A percentile compares a stretch with the other conserved stretches of the same genome.
Evolutionary conservation across 2,888 invertebrate genomes (phyloP).

Genomic region (Parapristionchus giblindavisi): DNA sequence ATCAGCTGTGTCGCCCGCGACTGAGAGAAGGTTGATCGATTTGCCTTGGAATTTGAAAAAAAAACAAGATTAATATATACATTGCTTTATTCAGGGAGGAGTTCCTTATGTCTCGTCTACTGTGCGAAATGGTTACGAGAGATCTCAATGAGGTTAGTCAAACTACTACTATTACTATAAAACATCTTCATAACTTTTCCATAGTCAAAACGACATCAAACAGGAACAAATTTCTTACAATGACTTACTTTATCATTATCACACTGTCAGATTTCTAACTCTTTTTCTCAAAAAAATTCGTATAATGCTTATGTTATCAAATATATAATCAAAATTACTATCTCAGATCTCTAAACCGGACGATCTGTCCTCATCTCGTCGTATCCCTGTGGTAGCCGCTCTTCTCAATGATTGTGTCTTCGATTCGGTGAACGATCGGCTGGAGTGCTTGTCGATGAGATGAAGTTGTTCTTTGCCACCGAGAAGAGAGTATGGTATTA

Average conservation of each 20-base stretch:
- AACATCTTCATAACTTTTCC: too few species aligned
- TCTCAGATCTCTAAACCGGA: constrained; percentile 30
- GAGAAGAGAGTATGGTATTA: constrained; percentile 22
- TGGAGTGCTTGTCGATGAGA: constrained; percentile 23
- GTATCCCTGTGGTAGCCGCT: constrained; percentile 15
- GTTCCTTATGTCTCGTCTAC: constrained; percentile 76
- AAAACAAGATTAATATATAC: too few species aligned
- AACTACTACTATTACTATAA: too few species aligned
- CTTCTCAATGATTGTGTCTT: constrained; percentile 32
- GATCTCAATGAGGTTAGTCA: constrained; percentile 39
- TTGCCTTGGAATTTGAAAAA: too few species aligned
- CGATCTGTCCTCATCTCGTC: constrained; percentile 28
- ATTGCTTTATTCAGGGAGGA: too few species aligned
- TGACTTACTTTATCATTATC: too few species aligned
- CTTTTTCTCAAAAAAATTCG: too few species aligned
- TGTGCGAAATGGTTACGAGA: constrained; percentile 71
- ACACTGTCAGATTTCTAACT: too few species aligned
- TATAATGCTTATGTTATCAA: too few species aligned
- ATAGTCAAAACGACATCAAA: too few species aligned
- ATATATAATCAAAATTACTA: too few species aligned
- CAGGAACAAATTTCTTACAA: too few species aligned
- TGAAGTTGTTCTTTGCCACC: constrained; percentile 35
- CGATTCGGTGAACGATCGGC: constrained; percentile 36
- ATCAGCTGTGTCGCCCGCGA: constrained; percentile 80
- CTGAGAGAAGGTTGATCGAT: constrained; percentile 80